These are phyloP conservation scores for Thaleichthys pacificus DNA, from an alignment of 2,797 vertebrate species.

Conservation along the genomic window DNA sequence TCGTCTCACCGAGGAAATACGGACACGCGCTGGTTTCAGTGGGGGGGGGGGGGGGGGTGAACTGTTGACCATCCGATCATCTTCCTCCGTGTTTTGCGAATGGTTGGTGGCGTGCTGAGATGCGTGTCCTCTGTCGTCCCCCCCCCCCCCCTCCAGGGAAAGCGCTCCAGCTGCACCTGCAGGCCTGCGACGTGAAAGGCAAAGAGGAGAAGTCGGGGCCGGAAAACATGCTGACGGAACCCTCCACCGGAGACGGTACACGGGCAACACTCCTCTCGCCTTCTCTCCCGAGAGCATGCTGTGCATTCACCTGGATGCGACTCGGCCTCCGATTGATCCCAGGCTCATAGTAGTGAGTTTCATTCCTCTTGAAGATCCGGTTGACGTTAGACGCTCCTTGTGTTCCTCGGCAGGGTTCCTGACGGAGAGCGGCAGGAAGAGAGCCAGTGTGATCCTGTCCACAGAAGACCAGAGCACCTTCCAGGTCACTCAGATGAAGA, in stretches of 20 bases:
- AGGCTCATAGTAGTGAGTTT: neutral
- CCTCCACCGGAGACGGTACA: conserved; percentile 90
- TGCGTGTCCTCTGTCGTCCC: too few species aligned
- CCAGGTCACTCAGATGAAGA: conserved; percentile 94
- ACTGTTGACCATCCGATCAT: neutral
- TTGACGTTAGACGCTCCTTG: neutral
- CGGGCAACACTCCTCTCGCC: neutral
- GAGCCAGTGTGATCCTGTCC: conserved; percentile 92
- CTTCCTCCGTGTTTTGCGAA: too few species aligned
- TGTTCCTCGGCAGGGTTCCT: conserved; percentile 84
- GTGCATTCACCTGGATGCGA: neutral
- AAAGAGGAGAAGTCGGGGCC: conserved; percentile 97
- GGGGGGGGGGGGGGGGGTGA: neutral
- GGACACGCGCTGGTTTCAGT: neutral
- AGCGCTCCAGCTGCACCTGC: conserved; percentile 84
- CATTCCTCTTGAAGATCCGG: neutral
- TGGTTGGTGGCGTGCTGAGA: neutral
- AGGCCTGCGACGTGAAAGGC: conserved; percentile 96
- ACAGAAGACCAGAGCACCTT: conserved; percentile 89
- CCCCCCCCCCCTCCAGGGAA: conserved; percentile 81
- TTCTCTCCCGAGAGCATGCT: neutral
- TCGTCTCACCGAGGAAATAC: neutral
- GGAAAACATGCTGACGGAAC: conserved; percentile 90
- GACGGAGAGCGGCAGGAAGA: conserved; percentile 90
- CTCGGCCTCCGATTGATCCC: neutral